Conservation (phyloP, 2,797 vertebrate species). For the Gymnoscopelus braueri region DNA sequence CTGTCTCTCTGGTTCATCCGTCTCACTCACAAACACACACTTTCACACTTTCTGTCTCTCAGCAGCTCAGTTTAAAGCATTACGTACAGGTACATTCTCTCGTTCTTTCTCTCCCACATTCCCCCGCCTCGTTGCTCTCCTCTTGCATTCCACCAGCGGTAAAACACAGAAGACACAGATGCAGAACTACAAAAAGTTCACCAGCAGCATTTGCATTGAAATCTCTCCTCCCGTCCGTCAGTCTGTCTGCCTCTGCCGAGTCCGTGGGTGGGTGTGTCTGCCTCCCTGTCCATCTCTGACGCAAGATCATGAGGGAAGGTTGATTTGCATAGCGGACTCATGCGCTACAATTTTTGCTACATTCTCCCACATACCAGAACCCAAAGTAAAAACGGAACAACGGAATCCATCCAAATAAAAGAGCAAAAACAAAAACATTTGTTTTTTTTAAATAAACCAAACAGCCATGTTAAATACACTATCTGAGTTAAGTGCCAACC, state of each 20-base stretch:
- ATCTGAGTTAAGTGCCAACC: slow-evolving; percentile 80
- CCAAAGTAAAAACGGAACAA: slow-evolving; percentile 28
- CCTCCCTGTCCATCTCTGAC: slow-evolving; percentile 78
- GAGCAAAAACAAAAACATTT: slow-evolving; percentile 33
- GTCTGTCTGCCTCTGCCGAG: slow-evolving; percentile 60
- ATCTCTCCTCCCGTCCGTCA: slow-evolving; percentile 42
- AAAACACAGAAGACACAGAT: slow-evolving; percentile 59
- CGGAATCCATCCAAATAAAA: background rate
- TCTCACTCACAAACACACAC: slow-evolving; percentile 45
- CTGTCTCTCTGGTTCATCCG: slow-evolving; percentile 14
- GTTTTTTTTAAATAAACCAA: slow-evolving; percentile 29
- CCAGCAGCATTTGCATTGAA: slow-evolving; percentile 71
- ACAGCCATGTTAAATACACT: slow-evolving; percentile 59
- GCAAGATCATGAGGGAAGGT: slow-evolving; percentile 80
- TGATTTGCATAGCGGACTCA: slow-evolving; percentile 86
- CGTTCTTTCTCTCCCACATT: slow-evolving; percentile 18
- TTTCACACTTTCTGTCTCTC: slow-evolving; percentile 27
- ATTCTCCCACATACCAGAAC: slow-evolving; percentile 81
- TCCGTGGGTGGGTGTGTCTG: slow-evolving; percentile 68
- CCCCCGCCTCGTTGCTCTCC: slow-evolving; percentile 41
- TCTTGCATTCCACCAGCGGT: slow-evolving; percentile 60
- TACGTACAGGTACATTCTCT: slow-evolving; percentile 4
- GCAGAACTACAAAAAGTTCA: slow-evolving; percentile 69
- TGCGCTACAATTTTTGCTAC: slow-evolving; percentile 85
- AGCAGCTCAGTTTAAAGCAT: too few species aligned